phyloP scores from a whole-genome alignment of 64 coral and sea anemone species.

The Montipora efflorescens region DNA sequence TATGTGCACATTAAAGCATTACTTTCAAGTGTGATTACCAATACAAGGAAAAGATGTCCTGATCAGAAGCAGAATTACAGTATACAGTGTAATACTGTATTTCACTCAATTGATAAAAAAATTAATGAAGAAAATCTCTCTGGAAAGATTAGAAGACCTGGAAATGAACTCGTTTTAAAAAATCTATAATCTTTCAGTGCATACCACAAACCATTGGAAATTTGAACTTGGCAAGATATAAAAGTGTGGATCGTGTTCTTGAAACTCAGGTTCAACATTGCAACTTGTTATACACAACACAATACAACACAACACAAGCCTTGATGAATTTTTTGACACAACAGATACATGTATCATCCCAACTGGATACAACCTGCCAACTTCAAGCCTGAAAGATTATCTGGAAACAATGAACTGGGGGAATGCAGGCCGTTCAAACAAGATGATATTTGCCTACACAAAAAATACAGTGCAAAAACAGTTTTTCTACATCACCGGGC shows the following conservation, averaged over 20 bases:
- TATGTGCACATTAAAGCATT: neutral
- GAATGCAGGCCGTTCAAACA: conserved; percentile 43
- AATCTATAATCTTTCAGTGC: neutral
- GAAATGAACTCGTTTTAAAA: neutral
- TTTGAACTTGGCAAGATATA: neutral
- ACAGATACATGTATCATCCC: neutral
- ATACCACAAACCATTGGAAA: conserved; percentile 31
- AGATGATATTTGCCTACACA: neutral
- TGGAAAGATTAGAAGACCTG: neutral
- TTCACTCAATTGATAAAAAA: conserved; percentile 10
- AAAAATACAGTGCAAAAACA: neutral
- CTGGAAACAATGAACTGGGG: neutral
- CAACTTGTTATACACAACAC: too few species aligned
- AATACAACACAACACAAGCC: neutral
- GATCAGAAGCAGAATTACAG: neutral
- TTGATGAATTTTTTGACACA: neutral
- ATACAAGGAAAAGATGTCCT: neutral
- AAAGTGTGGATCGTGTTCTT: neutral
- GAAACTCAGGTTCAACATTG: too few species aligned
- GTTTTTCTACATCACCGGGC: neutral
- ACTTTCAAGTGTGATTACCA: neutral
- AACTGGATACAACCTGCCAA: conserved; percentile 37
- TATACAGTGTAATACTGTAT: neutral
- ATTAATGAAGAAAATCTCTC: neutral
- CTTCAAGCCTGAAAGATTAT: neutral